These are phyloP conservation scores for Trissoscelio sp. DNA, from an alignment of 2,888 invertebrate genomes.

Conservation along the genomic window DNA sequence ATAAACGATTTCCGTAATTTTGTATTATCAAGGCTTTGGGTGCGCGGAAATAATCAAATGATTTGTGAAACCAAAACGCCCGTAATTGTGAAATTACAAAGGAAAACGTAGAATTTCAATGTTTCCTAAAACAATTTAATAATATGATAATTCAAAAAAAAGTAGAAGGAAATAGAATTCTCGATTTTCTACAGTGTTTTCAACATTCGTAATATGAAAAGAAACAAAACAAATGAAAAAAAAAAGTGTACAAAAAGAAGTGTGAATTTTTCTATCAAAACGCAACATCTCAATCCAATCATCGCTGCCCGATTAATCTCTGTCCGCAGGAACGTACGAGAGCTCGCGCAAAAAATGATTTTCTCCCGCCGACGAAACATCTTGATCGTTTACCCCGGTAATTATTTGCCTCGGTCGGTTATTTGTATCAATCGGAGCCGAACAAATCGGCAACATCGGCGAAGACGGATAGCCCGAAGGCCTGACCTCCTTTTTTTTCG, in stretches of 20 bases:
- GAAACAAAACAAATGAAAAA: not conserved
- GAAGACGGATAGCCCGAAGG: constrained; percentile 48
- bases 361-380: constrained; percentile 40
- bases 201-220: constrained; percentile 10
- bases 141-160: no score
- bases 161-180: no score
- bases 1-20: not conserved
- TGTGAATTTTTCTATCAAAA: constrained; percentile 44
- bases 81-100: no score
- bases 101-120: no score
- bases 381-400: constrained; percentile 55
- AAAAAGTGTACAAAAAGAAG: constrained; percentile 6
- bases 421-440: constrained; percentile 66
- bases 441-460: constrained; percentile 63
- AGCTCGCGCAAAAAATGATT: constrained; percentile 42
- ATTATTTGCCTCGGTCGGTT: constrained; percentile 56
- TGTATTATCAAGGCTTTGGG: no score
- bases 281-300: constrained; percentile 54
- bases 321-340: constrained; percentile 18
- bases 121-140: no score
- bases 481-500: constrained; percentile 54
- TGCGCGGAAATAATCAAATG: no score
- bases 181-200: constrained; percentile 4
- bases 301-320: constrained; percentile 40
- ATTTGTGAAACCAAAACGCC: no score